These are phyloP conservation scores for Pycnomerus fuliginosus DNA, from an alignment of 2,888 invertebrate species.

Conservation along the genomic window DNA sequence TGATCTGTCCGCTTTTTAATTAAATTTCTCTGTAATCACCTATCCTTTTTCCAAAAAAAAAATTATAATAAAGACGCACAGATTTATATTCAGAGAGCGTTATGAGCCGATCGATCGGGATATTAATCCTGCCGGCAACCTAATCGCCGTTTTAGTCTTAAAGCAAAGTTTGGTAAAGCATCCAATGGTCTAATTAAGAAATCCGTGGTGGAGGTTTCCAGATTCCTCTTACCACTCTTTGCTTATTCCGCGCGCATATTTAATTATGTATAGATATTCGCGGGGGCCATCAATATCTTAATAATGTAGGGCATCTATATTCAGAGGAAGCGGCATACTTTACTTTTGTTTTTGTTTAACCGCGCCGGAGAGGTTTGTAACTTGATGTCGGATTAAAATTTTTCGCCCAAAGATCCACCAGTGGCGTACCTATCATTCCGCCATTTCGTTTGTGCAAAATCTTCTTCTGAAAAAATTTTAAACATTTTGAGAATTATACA, in stretches of 20 bases:
- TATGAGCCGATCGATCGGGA: too few species aligned
- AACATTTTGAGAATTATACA: too few species aligned
- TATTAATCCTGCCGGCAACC: too few species aligned
- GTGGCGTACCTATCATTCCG: too few species aligned
- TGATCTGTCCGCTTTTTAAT: too few species aligned
- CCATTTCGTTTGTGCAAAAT: too few species aligned
- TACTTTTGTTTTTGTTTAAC: slow-evolving; percentile 29
- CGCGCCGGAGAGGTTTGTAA: slow-evolving; percentile 21
- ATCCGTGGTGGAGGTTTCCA: slow-evolving; percentile 9
- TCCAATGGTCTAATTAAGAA: slow-evolving; percentile 21
- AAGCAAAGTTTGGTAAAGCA: slow-evolving; percentile 11
- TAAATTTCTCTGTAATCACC: too few species aligned
- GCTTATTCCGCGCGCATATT: slow-evolving; percentile 30
- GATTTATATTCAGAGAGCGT: too few species aligned
- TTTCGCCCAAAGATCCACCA: slow-evolving; percentile 3
- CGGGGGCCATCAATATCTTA: slow-evolving; percentile 30
- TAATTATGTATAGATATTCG: slow-evolving; percentile 32
- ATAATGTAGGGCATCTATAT: slow-evolving; percentile 28
- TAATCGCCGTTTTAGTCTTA: slow-evolving; percentile 18
- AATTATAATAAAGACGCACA: too few species aligned
- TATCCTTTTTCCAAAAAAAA: too few species aligned
- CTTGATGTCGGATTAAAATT: slow-evolving; percentile 25
- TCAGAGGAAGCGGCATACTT: slow-evolving; percentile 20
- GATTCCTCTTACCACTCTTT: slow-evolving; percentile 23
- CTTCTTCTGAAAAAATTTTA: too few species aligned